A percentile compares a stretch with the other conserved stretches of the same genome.
These are phyloP conservation scores for Trissolcus brochymenae DNA, from an alignment of 2,888 invertebrate genomes.

Conservation along the genomic window DNA sequence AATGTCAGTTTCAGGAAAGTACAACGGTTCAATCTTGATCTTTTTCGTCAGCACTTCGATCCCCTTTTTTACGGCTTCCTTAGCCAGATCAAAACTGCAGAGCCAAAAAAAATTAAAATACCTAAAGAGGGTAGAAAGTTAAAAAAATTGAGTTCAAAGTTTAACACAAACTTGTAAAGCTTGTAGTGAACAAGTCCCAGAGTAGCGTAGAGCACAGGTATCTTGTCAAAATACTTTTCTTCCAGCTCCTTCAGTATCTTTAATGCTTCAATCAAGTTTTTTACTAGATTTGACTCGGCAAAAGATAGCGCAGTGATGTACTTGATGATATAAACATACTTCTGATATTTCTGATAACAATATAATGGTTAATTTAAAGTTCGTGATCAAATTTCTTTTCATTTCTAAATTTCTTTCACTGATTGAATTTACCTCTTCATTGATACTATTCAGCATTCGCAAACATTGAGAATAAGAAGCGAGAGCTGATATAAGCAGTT, in stretches of 20 bases:
- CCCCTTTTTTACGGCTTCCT: slow-evolving; percentile 54
- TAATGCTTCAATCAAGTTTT: slow-evolving; percentile 60
- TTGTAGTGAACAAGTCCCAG: slow-evolving; percentile 62
- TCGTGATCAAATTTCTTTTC: too few relatives aligned
- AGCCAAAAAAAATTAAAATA: not conserved
- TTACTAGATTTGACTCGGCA: slow-evolving; percentile 36
- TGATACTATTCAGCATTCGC: too few relatives aligned
- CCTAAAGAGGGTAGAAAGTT: not conserved
- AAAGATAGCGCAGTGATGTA: slow-evolving; percentile 1
- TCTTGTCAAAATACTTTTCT: slow-evolving; percentile 35
- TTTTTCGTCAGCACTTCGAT: slow-evolving; percentile 50
- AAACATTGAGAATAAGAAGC: too few relatives aligned
- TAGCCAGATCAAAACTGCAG: slow-evolving; percentile 63
- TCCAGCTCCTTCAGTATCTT: slow-evolving; percentile 55
- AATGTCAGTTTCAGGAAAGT: slow-evolving; percentile 62
- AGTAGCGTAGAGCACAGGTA: slow-evolving; percentile 63
- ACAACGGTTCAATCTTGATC: slow-evolving; percentile 41
- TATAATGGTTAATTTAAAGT: too few relatives aligned
- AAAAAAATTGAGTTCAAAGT: not conserved
- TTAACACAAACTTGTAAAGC: slow-evolving; percentile 61
- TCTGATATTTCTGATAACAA: not conserved
- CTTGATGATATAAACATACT: slow-evolving; percentile 8
- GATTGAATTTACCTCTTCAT: too few relatives aligned
- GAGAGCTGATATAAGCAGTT: too few relatives aligned
- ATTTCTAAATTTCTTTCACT: too few relatives aligned